Evolutionary conservation across 2,888 invertebrate species (phyloP).

Genomic region (Sclerodermus sp.): DNA sequence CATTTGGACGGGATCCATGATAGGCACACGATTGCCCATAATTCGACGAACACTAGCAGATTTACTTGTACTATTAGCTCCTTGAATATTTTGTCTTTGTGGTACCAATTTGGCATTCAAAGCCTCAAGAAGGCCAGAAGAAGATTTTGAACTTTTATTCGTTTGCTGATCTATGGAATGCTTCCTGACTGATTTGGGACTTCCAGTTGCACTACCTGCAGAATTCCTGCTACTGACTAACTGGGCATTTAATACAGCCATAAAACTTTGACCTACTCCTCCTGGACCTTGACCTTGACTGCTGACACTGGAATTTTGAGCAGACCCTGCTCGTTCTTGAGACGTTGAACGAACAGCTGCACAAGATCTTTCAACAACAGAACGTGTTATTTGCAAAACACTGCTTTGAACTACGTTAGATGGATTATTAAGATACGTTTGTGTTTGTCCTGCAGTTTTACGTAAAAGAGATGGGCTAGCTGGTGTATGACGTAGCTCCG

Average conservation of each 20-base stretch:
- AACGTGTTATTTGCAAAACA: slow-evolving; percentile 40
- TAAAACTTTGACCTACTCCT: slow-evolving; percentile 68
- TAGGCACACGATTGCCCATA: slow-evolving; percentile 54
- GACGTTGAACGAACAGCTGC: slow-evolving; percentile 30
- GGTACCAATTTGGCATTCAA: slow-evolving; percentile 77
- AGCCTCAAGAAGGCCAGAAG: slow-evolving; percentile 72
- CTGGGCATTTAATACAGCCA: slow-evolving; percentile 74
- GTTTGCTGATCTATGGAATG: slow-evolving; percentile 57
- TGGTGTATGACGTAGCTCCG: slow-evolving; percentile 82
- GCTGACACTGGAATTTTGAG: neutral
- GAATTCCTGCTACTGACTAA: slow-evolving; percentile 51
- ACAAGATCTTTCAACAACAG: slow-evolving; percentile 40
- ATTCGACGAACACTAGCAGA: slow-evolving; percentile 53
- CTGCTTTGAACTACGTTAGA: slow-evolving; percentile 21
- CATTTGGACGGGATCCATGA: slow-evolving; percentile 52
- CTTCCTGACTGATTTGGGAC: slow-evolving; percentile 51
- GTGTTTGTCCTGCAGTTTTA: slow-evolving; percentile 38
- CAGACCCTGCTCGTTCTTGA: slow-evolving; percentile 26
- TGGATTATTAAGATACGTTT: slow-evolving; percentile 25
- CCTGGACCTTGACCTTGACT: slow-evolving; percentile 53
- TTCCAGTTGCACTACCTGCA: slow-evolving; percentile 30
- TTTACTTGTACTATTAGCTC: slow-evolving; percentile 35
- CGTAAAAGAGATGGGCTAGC: slow-evolving; percentile 79
- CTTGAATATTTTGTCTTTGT: slow-evolving; percentile 64
- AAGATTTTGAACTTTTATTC: slow-evolving; percentile 58